Percentiles rank a stretch among this genome's conserved stretches.
These are phyloP conservation scores for Crepidodera aurea DNA, from an alignment of 2,888 invertebrate genomes.

Conservation along the genomic window DNA sequence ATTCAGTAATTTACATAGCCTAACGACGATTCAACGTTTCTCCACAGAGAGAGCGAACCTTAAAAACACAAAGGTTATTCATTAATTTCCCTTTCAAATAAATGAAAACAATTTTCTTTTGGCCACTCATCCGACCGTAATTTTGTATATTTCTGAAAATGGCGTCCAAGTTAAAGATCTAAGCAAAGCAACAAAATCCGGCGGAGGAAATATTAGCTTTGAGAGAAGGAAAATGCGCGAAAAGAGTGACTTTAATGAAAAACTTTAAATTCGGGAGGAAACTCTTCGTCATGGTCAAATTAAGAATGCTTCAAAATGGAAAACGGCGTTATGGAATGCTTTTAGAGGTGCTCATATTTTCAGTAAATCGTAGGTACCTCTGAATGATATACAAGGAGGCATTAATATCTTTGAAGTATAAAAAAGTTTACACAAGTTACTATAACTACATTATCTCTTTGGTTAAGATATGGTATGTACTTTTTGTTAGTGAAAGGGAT, in stretches of 20 bases:
- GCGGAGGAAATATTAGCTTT: background rate
- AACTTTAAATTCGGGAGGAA: background rate
- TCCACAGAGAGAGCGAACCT: background rate
- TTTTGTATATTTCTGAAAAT: conserved; percentile 13
- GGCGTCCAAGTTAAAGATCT: conserved; percentile 7
- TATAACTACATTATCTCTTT: too few relatives aligned
- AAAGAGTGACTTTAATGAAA: background rate
- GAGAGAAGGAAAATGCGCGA: background rate
- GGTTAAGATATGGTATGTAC: too few relatives aligned
- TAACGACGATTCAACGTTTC: conserved; percentile 9
- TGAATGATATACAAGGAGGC: too few relatives aligned
- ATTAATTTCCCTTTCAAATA: conserved; percentile 22
- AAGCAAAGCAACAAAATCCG: background rate
- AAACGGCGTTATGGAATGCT: too few relatives aligned
- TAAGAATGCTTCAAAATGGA: too few relatives aligned
- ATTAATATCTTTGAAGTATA: too few relatives aligned
- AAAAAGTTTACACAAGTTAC: too few relatives aligned
- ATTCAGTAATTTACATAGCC: conserved; percentile 12
- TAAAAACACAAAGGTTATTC: conserved; percentile 21
- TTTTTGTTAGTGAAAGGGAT: too few relatives aligned
- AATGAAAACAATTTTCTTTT: conserved; percentile 18
- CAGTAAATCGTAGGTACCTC: too few relatives aligned
- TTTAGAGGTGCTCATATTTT: too few relatives aligned
- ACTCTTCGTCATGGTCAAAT: background rate
- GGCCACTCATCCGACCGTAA: conserved; percentile 8